A percentile compares a stretch with the other conserved stretches of the same genome.
phyloP scores from a whole-genome alignment of 2,888 invertebrate genomes.

The Agrochola macilenta region DNA sequence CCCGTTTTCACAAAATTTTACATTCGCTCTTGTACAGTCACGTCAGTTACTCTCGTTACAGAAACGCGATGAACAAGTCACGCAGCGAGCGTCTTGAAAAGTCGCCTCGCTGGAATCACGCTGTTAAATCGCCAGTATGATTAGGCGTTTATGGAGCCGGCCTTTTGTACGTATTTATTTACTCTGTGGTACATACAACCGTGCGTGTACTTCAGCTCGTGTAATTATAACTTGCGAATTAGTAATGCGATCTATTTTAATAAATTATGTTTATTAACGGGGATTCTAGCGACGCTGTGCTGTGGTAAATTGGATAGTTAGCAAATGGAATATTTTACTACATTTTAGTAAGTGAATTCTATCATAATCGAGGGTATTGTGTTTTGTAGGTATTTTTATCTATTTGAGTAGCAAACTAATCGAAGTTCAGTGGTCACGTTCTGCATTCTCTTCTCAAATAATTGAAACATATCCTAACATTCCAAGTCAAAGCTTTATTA shows the following conservation, averaged over 20 bases:
- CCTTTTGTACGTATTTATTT: conserved; percentile 1
- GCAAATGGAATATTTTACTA: conserved; percentile 39
- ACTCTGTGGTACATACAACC: not conserved
- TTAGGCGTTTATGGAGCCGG: not conserved
- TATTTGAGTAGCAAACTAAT: no score
- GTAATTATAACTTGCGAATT: conserved; percentile 64
- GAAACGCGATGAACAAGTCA: no score
- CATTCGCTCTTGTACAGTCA: no score
- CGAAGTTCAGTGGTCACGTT: no score
- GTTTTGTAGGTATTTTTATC: no score
- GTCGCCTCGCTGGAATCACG: no score
- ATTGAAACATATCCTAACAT: not conserved
- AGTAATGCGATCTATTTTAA: conserved; percentile 56
- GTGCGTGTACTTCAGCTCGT: conserved; percentile 12
- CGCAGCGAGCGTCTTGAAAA: no score
- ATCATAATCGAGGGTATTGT: not conserved
- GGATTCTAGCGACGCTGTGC: conserved; percentile 10
- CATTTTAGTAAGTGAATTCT: not conserved
- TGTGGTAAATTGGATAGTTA: conserved; percentile 21
- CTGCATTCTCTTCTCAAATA: no score
- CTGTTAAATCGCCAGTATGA: no score
- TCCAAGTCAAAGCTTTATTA: not conserved
- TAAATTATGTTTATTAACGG: conserved; percentile 50
- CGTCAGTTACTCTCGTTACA: no score
- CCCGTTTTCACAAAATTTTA: no score